phyloP scores from a whole-genome alignment of 2,113 vertebrate species.

The Calidris pygmaea region DNA sequence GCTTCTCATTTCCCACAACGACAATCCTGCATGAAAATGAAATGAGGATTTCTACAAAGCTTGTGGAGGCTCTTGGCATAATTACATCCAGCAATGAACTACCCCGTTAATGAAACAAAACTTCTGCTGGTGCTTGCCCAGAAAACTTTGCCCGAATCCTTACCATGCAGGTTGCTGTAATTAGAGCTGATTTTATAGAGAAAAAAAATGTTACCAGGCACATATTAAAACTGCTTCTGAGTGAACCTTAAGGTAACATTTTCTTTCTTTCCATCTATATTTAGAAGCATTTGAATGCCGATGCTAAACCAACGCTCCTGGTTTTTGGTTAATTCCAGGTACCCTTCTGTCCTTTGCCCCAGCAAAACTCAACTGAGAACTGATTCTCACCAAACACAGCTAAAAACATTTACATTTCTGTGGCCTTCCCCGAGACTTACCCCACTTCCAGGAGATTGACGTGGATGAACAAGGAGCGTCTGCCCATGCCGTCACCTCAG shows the following conservation, averaged over 20 bases:
- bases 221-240: background rate
- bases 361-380: background rate
- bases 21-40: background rate
- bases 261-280: background rate
- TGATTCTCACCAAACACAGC: background rate
- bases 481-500: background rate
- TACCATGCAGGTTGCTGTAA: background rate
- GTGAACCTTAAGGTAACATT: background rate
- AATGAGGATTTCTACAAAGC: background rate
- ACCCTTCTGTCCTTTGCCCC: background rate
- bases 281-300: background rate
- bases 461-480: background rate
- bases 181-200: background rate
- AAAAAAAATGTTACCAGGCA: background rate
- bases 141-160: background rate
- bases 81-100: background rate
- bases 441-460: background rate
- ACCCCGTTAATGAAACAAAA: background rate
- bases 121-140: background rate
- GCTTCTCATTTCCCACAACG: background rate
- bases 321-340: background rate
- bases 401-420: background rate
- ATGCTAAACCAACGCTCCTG: fast-evolving
- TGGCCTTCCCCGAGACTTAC: background rate
- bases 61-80: background rate